Percentiles rank a stretch among this genome's conserved stretches.
Evolutionary conservation across 1,140 invertebrate genomes (phyloP).

Genomic region (Bombus breviceps): DNA sequence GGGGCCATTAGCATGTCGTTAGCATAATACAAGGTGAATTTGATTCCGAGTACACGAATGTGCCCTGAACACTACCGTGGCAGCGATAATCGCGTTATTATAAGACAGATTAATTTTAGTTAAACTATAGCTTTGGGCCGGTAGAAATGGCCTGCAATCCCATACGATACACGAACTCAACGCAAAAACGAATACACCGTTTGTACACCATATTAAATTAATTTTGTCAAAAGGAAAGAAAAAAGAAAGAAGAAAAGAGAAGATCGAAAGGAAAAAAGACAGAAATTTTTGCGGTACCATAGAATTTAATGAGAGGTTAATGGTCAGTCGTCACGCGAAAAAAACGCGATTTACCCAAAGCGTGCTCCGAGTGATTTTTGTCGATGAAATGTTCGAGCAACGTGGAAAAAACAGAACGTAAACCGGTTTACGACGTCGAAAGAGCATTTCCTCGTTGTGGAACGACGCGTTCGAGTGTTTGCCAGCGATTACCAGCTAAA

Average conservation of each 20-base stretch:
- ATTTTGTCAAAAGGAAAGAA: no score
- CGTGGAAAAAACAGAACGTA: slow-evolving; percentile 16
- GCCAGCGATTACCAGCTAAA: slow-evolving; percentile 1
- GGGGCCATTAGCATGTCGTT: slow-evolving; percentile 52
- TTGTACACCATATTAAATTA: neutral
- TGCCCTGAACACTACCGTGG: slow-evolving; percentile 38
- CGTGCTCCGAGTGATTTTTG: slow-evolving; percentile 10
- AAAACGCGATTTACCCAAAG: neutral
- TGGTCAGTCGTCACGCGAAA: neutral
- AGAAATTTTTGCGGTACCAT: neutral
- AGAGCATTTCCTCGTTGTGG: slow-evolving; percentile 21
- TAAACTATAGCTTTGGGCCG: neutral
- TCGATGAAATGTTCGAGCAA: slow-evolving; percentile 1
- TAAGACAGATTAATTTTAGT: slow-evolving; percentile 45
- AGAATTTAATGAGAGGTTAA: slow-evolving; percentile 1
- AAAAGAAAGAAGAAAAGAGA: neutral
- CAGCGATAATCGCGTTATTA: slow-evolving; percentile 44
- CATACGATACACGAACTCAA: neutral
- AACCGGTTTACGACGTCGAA: slow-evolving; percentile 34
- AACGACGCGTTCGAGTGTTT: slow-evolving; percentile 10
- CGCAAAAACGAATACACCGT: neutral
- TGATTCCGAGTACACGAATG: slow-evolving; percentile 53
- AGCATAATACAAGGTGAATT: slow-evolving; percentile 56
- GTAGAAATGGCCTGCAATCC: neutral
- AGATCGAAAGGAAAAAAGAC: no score